Conservation (phyloP, 2,113 vertebrate genomes). For the Meleagris gallopavo region DNA sequence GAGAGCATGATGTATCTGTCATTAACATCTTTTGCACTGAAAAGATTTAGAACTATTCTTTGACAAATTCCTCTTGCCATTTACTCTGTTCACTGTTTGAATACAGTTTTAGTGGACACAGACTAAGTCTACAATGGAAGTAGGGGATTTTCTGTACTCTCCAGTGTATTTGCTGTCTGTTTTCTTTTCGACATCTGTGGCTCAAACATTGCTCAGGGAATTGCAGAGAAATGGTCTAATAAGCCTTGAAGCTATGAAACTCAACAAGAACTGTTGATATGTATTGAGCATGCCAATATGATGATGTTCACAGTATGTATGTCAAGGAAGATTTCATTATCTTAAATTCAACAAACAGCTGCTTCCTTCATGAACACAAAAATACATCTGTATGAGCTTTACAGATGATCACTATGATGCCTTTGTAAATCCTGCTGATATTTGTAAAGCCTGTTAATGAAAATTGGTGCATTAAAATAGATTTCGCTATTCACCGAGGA, state of each 20-base stretch:
- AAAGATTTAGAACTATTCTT: not conserved
- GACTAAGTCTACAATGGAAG: not conserved
- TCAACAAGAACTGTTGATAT: conserved; percentile 43
- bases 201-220: conserved; percentile 21
- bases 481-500: not conserved
- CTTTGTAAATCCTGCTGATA: conserved; percentile 56
- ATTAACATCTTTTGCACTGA: not conserved
- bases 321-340: conserved; percentile 54
- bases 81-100: conserved; percentile 41
- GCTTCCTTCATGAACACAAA: conserved; percentile 37
- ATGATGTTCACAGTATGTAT: conserved; percentile 37
- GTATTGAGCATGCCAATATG: not conserved
- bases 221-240: conserved; percentile 45
- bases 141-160: conserved; percentile 34
- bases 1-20: not conserved
- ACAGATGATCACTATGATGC: not conserved
- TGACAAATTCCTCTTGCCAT: not conserved
- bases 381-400: conserved; percentile 52
- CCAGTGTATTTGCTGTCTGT: conserved; percentile 44
- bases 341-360: conserved; percentile 55
- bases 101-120: conserved; percentile 38
- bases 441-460: conserved; percentile 49
- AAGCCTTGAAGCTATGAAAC: conserved; percentile 58
- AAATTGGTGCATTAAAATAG: conserved; percentile 53
- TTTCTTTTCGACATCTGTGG: conserved; percentile 55